Percentiles rank a stretch among this genome's conserved stretches.
Conservation (phyloP, 2,888 invertebrate genomes). For the Pelosia muscerda region DNA sequence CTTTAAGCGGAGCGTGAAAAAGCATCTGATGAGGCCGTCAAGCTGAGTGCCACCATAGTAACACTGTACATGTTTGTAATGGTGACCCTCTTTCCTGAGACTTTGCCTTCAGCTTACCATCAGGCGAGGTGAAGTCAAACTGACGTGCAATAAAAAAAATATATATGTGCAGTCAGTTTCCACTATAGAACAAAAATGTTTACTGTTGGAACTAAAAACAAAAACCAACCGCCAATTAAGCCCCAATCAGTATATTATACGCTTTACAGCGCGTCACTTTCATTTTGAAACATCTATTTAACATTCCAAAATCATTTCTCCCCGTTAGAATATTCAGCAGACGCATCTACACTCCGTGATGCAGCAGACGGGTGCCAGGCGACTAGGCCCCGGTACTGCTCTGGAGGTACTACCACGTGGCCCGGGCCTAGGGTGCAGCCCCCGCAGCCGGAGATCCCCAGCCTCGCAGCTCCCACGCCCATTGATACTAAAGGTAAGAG, state of each 20-base stretch:
- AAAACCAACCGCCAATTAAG: conserved; percentile 7
- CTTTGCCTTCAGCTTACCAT: too few relatives aligned
- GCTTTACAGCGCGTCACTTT: conserved; percentile 12
- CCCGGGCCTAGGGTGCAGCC: conserved; percentile 85
- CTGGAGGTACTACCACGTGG: conserved; percentile 84
- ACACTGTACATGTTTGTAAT: too few relatives aligned
- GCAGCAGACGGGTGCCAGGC: conserved; percentile 85
- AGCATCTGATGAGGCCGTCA: too few relatives aligned
- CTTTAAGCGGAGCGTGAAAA: too few relatives aligned
- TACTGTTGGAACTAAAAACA: neutral
- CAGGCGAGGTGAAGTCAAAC: too few relatives aligned
- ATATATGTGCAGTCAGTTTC: too few relatives aligned
- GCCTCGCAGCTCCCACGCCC: conserved; percentile 73
- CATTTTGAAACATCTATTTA: conserved; percentile 28
- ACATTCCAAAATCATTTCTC: conserved; percentile 25
- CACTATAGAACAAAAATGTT: too few relatives aligned
- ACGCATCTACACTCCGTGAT: conserved; percentile 80
- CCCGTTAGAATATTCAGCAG: conserved; percentile 79
- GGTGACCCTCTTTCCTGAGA: too few relatives aligned
- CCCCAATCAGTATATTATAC: conserved; percentile 2
- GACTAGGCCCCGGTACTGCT: conserved; percentile 86
- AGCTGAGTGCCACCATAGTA: too few relatives aligned
- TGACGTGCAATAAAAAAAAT: too few relatives aligned
- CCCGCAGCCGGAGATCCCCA: conserved; percentile 79
- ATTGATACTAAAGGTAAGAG: conserved; percentile 83